Base-by-base conservation (phyloP, 2,888 invertebrate genomes). In the Orthonevra nobilis region DNA sequence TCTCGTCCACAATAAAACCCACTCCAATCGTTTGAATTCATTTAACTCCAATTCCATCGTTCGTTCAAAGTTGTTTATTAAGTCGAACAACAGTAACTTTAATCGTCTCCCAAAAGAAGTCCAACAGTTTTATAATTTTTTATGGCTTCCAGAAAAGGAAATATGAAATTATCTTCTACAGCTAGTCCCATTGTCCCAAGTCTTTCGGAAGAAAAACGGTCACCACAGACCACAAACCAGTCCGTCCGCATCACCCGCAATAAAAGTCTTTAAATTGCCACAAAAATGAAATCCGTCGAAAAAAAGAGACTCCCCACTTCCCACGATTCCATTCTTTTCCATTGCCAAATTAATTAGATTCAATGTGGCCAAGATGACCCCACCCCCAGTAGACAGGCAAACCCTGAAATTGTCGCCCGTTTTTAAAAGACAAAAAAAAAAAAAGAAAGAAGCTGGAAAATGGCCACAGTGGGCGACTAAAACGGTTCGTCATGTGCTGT, bases 381-480 rank as follows among this genome's bases (percentile, higher is more conserved):
- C 44, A 46, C 66, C 56, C 42, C 46, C 1, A 6, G 3, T 9
- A 44, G 32, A 36, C 44, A 23, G n/a, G n/a, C n/a, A n/a, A n/a
- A n/a, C n/a, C n/a, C n/a, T n/a, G n/a, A n/a, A n/a, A n/a, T n/a
- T n/a, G n/a, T n/a, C n/a, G n/a, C n/a, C n/a, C n/a, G n/a, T n/a
- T n/a, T n/a, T n/a, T n/a, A n/a, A n/a, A n/a, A n/a, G n/a, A n/a
- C n/a, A n/a, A n/a, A n/a, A n/a, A n/a, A n/a, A n/a, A n/a, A n/a
- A n/a, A n/a, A n/a, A n/a, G n/a, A n/a, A n/a, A n/a, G n/a, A n/a
- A n/a, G n/a, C n/a, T n/a, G n/a, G n/a, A 66, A 66, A 46, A 48
- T 69, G 32, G 42, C 69, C 69, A 69, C 50, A 60, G 69, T 69
- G 69, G 69, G 69, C 50, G 58, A 60, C 23, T 56, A 58, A 50